Evolutionary conservation across 2,888 invertebrate species (phyloP).

Genomic region (Tineola bisselliella): DNA sequence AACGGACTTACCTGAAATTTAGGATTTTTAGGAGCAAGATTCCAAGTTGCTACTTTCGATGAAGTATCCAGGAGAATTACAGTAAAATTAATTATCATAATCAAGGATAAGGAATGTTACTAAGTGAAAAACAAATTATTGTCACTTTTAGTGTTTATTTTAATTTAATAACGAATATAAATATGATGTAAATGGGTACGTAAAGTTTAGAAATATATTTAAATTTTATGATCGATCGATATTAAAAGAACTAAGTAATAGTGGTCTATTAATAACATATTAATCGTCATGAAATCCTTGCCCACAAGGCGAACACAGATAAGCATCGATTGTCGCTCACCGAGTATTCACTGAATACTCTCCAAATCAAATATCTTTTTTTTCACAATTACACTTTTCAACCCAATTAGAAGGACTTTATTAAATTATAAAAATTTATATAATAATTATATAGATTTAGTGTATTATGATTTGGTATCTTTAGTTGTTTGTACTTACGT

Average conservation of each 20-base stretch:
- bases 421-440: no score
- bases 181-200: no score
- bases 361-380: not conserved
- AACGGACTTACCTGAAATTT: conserved; percentile 49
- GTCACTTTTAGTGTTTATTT: conserved; percentile 17
- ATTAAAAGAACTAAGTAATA: not conserved
- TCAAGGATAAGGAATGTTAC: no score
- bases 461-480: no score
- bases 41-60: no score
- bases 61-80: no score
- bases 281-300: conserved; percentile 34
- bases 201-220: not conserved
- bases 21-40: no score
- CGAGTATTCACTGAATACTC: not conserved
- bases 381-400: not conserved
- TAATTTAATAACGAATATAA: no score
- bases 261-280: conserved; percentile 22
- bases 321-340: conserved; percentile 29
- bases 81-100: no score
- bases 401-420: not conserved
- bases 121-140: no score
- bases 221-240: not conserved
- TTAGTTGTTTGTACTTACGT: no score
- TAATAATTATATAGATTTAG: no score
- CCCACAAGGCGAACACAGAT: conserved; percentile 35